These are phyloP conservation scores for Napeogenes inachia DNA, from an alignment of 2,888 invertebrate species.

Conservation along the genomic window DNA sequence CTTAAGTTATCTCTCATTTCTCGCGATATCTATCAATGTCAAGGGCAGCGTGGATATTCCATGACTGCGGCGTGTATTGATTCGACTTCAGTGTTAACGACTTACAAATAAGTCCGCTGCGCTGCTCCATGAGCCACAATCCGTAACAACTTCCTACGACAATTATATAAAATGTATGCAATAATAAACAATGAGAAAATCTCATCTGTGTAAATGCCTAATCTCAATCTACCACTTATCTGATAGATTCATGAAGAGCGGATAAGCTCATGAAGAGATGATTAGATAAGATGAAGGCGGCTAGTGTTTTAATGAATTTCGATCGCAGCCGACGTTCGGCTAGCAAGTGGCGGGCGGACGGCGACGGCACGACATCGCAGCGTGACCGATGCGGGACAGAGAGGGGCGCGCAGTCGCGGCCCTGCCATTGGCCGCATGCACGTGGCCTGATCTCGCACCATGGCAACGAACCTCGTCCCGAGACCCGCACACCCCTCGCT, in stretches of 20 bases:
- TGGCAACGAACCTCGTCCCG: conserved; percentile 66
- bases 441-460: conserved; percentile 88
- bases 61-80: conserved; percentile 83
- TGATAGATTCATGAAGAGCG: too few relatives aligned
- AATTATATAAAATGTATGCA: too few relatives aligned
- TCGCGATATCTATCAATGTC: neutral
- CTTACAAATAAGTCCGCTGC: too few relatives aligned
- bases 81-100: conserved; percentile 10
- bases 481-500: conserved; percentile 40
- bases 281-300: too few relatives aligned
- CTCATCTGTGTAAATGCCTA: too few relatives aligned
- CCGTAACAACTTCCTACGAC: too few relatives aligned
- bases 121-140: too few relatives aligned
- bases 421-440: conserved; percentile 80
- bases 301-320: neutral
- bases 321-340: conserved; percentile 10
- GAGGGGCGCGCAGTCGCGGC: conserved; percentile 30
- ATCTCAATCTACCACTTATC: too few relatives aligned
- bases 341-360: conserved; percentile 18
- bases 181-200: too few relatives aligned
- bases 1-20: neutral
- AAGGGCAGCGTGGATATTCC: conserved; percentile 52
- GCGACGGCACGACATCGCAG: conserved; percentile 35
- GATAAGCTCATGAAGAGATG: too few relatives aligned
- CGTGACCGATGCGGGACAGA: conserved; percentile 31